These are phyloP conservation scores for Oligia latruncula DNA, from an alignment of 2,888 invertebrate genomes.

Conservation along the genomic window DNA sequence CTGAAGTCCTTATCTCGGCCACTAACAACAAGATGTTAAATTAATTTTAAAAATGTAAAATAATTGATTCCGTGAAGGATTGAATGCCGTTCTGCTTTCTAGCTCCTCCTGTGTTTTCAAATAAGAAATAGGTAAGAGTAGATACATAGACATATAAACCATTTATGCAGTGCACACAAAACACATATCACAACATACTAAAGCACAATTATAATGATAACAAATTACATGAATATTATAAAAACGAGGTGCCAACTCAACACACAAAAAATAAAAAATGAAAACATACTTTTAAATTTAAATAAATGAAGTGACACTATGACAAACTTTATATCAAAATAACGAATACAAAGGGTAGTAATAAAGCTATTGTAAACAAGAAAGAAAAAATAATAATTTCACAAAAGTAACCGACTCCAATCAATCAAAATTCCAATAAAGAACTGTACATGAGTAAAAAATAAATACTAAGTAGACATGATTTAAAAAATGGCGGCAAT, in stretches of 20 bases:
- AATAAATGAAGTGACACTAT: neutral
- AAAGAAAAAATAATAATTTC: constrained; percentile 38
- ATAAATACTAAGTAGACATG: constrained; percentile 67
- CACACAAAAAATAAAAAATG: neutral
- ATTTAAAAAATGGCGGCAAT: constrained; percentile 78
- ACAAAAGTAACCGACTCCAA: constrained; percentile 63
- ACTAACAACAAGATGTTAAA: neutral
- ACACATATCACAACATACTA: no score
- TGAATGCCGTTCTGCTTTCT: neutral
- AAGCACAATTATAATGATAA: neutral
- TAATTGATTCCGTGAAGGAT: neutral
- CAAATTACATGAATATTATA: neutral
- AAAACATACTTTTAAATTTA: neutral
- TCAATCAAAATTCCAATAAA: constrained; percentile 74
- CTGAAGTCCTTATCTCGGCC: neutral
- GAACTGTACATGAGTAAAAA: constrained; percentile 60
- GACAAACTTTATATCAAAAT: neutral
- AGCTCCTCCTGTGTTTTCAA: neutral
- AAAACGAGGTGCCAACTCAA: neutral
- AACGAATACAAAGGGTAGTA: neutral
- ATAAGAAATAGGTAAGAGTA: neutral
- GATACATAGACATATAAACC: neutral
- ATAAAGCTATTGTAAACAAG: constrained; percentile 1
- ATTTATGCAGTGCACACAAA: neutral
- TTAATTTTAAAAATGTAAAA: neutral